phyloP scores from a whole-genome alignment of 2,888 invertebrate genomes.

The Ophonus ardosiacus region DNA sequence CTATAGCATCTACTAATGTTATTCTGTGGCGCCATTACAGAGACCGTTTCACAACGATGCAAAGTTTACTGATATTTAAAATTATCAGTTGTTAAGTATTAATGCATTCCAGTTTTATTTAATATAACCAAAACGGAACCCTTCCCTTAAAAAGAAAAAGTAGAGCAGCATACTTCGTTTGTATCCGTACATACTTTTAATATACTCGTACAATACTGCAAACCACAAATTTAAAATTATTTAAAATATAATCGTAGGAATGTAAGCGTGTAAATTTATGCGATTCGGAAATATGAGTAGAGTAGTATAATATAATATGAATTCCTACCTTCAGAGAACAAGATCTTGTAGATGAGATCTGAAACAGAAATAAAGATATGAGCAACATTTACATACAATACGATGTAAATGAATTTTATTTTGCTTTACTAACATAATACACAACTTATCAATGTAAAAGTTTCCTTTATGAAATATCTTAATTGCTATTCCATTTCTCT shows the following conservation, averaged over 20 bases:
- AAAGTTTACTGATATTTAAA: too few species aligned
- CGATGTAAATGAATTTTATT: conserved; percentile 20
- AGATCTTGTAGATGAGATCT: conserved; percentile 15
- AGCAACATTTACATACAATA: conserved; percentile 34
- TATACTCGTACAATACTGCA: neutral
- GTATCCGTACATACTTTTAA: neutral
- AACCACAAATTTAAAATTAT: neutral
- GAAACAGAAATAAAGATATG: conserved; percentile 21
- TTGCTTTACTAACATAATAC: conserved; percentile 28
- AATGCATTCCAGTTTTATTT: too few species aligned
- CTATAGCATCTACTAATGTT: too few species aligned
- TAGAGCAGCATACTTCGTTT: too few species aligned
- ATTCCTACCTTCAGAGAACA: conserved; percentile 16
- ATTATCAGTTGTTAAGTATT: too few species aligned
- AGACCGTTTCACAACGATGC: too few species aligned
- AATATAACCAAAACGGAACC: too few species aligned
- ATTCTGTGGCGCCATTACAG: too few species aligned
- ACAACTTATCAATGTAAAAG: conserved; percentile 21
- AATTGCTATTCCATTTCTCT: neutral
- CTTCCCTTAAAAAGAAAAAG: too few species aligned
- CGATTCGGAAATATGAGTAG: neutral
- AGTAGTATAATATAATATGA: neutral
- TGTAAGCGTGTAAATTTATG: neutral
- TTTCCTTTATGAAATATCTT: conserved; percentile 9
- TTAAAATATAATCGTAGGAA: neutral